These are phyloP conservation scores for Sander vitreus DNA, from an alignment of 2,113 vertebrate genomes.

Conservation along the genomic window DNA sequence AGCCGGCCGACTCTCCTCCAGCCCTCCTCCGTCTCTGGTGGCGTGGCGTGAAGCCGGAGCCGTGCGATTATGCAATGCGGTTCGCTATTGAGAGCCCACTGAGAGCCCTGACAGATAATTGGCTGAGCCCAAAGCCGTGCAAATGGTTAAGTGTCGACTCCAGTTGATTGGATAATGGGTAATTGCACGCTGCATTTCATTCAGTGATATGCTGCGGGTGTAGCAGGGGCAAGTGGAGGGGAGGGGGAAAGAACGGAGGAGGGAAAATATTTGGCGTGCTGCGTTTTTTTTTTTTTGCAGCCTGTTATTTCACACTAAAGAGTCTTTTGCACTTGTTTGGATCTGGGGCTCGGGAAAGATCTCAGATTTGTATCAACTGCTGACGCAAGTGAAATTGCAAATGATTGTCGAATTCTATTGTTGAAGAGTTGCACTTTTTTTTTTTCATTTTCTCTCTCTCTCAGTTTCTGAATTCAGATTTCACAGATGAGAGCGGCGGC, in stretches of 20 bases:
- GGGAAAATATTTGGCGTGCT: conserved; percentile 60
- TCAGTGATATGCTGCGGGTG: conserved; percentile 60
- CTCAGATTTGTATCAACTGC: conserved; percentile 54
- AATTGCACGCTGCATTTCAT: conserved; percentile 77
- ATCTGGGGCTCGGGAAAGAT: conserved; percentile 26
- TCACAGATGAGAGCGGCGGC: conserved; percentile 5
- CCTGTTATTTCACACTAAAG: conserved; percentile 62
- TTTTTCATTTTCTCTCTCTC: conserved; percentile 1
- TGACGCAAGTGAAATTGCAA: conserved; percentile 59
- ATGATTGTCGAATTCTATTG: conserved; percentile 24
- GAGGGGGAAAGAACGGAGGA: conserved; percentile 36
- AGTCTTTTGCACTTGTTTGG: conserved; percentile 57
- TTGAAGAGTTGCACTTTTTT: conserved; percentile 16
- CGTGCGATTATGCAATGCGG: conserved; percentile 59
- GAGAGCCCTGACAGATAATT: conserved; percentile 72
- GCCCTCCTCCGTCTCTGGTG: conserved; percentile 41
- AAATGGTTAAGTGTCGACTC: conserved; percentile 76
- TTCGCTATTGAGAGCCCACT: conserved; percentile 51
- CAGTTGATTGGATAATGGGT: conserved; percentile 79
- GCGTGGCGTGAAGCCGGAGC: conserved; percentile 43
- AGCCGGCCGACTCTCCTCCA: conserved; percentile 50
- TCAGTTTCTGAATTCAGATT: conserved; percentile 18
- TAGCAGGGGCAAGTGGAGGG: conserved; percentile 46
- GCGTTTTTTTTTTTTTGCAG: conserved; percentile 34
- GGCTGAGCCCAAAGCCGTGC: conserved; percentile 58